Evolutionary conservation across 2,797 vertebrate species (phyloP), one percentile per base, ranked within the genome.

Genomic region (Neosilurus hyrtlii): DNA sequence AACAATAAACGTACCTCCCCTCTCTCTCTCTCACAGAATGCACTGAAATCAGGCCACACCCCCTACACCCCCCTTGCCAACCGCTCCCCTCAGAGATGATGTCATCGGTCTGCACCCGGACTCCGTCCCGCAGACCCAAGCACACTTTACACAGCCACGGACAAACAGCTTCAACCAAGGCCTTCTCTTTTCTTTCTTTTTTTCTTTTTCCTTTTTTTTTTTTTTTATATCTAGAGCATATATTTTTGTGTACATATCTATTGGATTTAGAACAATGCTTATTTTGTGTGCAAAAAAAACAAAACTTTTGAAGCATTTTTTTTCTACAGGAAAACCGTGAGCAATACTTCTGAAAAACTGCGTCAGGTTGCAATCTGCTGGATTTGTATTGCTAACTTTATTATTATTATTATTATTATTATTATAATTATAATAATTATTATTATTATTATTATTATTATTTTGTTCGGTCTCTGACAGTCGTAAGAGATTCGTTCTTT

Each of bases 341-440:
- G 88, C 89, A 88, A 85, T 87, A 88, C 84, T 86, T 85, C 87
- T 85, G 84, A 83, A 83, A 86, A 83, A 83, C 87, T 78, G 62
- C 71, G 74, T 88, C 91, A 93, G 92, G 92, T 90, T 92, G 90
- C 90, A 92, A 89, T 91, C 90, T 91, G 90, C 92, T 91, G 93
- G 91, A 92, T 93, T 92, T 89, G 88, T 92, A 91, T 90, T 89
- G 91, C 92, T 89, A 88, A 91, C 81, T 80, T 68, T 88, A n/a
- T n/a, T n/a, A n/a, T n/a, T n/a, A n/a, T n/a, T n/a, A n/a, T n/a
- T n/a, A n/a, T n/a, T n/a, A n/a, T n/a, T n/a, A n/a, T n/a, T n/a
- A n/a, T n/a, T n/a, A n/a, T n/a, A n/a, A n/a, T n/a, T n/a, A n/a
- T n/a, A n/a, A n/a, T n/a, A n/a, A 84, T 89, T 89, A 89, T 49